phyloP scores from a whole-genome alignment of 2,797 vertebrate species.

The Xiphorhynchus erythropygius region DNA sequence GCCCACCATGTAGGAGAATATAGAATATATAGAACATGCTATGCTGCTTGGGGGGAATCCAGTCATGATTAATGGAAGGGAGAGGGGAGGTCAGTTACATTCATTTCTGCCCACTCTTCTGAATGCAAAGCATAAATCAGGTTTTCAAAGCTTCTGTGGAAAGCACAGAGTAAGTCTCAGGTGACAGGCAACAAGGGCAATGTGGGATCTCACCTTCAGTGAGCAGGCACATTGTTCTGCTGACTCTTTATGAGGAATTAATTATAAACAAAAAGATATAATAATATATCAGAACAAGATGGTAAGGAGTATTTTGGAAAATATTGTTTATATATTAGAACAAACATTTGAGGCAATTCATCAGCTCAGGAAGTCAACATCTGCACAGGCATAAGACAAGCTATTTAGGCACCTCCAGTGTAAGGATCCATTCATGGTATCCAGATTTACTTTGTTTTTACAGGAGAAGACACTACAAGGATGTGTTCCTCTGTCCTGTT shows the following conservation, averaged over 20 bases:
- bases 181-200: background rate
- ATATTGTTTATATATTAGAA: background rate
- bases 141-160: background rate
- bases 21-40: background rate
- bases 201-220: background rate
- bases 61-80: constrained; percentile 47
- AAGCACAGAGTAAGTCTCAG: background rate
- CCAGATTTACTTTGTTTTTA: background rate
- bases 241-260: background rate
- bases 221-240: background rate
- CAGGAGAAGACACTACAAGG: background rate
- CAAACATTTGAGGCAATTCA: background rate
- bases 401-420: background rate
- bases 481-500: background rate
- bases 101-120: background rate
- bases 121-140: constrained; percentile 15
- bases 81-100: background rate
- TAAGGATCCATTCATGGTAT: background rate
- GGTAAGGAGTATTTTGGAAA: background rate
- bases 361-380: background rate
- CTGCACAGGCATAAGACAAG: background rate
- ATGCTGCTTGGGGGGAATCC: constrained; percentile 16
- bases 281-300: background rate
- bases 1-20: background rate
- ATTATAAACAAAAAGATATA: background rate